phyloP scores from a whole-genome alignment of 30 jellyfish, hydroid and myxozoan species.

The Pseudorhiza aurosa region DNA sequence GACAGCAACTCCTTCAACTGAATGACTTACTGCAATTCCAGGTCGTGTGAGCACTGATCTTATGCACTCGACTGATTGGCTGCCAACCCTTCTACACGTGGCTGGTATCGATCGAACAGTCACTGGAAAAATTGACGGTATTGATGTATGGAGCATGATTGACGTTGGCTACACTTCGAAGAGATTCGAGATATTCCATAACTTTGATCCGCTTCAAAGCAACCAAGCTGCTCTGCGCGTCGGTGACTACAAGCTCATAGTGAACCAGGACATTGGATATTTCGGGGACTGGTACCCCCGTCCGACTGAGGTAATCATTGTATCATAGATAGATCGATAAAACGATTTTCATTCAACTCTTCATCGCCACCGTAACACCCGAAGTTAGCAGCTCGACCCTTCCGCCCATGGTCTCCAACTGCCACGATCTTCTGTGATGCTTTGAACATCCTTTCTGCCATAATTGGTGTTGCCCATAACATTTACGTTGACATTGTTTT shows the following conservation, averaged over 20 bases:
- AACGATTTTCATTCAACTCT: no score
- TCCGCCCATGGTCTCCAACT: no score
- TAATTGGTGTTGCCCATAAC: no score
- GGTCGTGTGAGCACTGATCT: slow-evolving; percentile 89
- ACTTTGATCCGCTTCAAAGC: slow-evolving; percentile 87
- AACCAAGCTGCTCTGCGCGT: slow-evolving; percentile 93
- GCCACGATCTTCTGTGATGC: no score
- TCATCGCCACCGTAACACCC: no score
- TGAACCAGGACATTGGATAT: slow-evolving; percentile 92
- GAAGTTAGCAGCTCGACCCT: no score
- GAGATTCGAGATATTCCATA: slow-evolving; percentile 89
- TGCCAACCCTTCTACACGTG: slow-evolving; percentile 78
- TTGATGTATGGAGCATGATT: slow-evolving; percentile 80
- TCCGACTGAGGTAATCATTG: slow-evolving; percentile 72
- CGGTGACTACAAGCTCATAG: slow-evolving; percentile 91
- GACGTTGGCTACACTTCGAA: slow-evolving; percentile 63
- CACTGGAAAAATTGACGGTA: slow-evolving; percentile 74
- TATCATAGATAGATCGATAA: no score
- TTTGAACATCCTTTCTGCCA: no score
- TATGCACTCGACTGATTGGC: slow-evolving; percentile 98
- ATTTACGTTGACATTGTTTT: no score
- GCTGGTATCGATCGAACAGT: slow-evolving; percentile 60
- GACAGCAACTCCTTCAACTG: background rate
- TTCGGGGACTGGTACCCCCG: slow-evolving; percentile 98
- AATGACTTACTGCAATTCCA: slow-evolving; percentile 31